Conservation (phyloP, 2,888 invertebrate genomes). For the Tetheella fluctuosa region DNA sequence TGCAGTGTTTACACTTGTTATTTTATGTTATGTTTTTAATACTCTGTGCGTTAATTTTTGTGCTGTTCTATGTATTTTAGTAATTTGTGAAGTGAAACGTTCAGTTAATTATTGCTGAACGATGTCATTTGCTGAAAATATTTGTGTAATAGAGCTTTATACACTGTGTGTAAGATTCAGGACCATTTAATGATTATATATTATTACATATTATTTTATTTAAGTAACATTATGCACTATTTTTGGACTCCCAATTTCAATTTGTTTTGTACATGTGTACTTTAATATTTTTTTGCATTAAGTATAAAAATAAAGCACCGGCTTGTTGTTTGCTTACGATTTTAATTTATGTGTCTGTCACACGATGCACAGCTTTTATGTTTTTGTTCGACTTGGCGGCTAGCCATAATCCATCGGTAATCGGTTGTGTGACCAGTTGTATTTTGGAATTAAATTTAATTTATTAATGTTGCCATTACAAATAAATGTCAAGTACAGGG, state of each 20-base stretch:
- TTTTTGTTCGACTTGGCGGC: slow-evolving; percentile 39
- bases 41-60: slow-evolving; percentile 74
- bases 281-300: slow-evolving; percentile 56
- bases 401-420: slow-evolving; percentile 12
- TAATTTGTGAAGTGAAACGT: slow-evolving; percentile 62
- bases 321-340: slow-evolving; percentile 73
- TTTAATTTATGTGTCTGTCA: slow-evolving; percentile 49
- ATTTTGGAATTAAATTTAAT: slow-evolving; percentile 21
- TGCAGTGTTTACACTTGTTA: slow-evolving; percentile 64
- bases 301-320: slow-evolving; percentile 61
- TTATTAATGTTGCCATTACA: slow-evolving; percentile 41
- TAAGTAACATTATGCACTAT: slow-evolving; percentile 71
- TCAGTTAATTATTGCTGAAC: slow-evolving; percentile 37
- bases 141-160: slow-evolving; percentile 77
- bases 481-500: slow-evolving; percentile 17
- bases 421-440: slow-evolving; percentile 15
- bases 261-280: slow-evolving; percentile 60
- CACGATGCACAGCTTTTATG: slow-evolving; percentile 38
- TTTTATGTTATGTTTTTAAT: slow-evolving; percentile 61
- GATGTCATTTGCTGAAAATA: slow-evolving; percentile 59
- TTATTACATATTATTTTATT: slow-evolving; percentile 51
- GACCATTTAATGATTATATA: slow-evolving; percentile 67
- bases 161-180: slow-evolving; percentile 79
- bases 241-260: slow-evolving; percentile 54
- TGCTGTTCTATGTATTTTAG: slow-evolving; percentile 73